Percentiles rank a stretch among this genome's conserved stretches.
Evolutionary conservation across 2,797 vertebrate genomes (phyloP).

Genomic region (Perodicticus potto): DNA sequence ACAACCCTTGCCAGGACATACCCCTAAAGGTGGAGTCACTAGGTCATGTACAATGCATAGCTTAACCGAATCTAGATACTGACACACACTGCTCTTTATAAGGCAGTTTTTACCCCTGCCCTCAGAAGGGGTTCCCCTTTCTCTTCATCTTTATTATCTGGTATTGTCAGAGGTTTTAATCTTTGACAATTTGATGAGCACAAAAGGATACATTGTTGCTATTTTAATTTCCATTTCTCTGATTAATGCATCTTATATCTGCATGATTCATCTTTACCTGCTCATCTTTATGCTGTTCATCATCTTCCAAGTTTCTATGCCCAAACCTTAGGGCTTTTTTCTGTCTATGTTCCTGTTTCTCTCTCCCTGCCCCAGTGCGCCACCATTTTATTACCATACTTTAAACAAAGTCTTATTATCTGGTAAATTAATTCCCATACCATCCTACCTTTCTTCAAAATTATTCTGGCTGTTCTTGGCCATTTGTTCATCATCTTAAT

Average conservation of each 20-base stretch:
- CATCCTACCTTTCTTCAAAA: background rate
- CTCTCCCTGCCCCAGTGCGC: background rate
- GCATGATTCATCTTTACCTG: background rate
- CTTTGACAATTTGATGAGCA: background rate
- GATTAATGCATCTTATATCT: background rate
- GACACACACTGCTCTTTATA: background rate
- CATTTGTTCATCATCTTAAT: background rate
- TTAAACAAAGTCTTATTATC: background rate
- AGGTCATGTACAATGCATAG: background rate
- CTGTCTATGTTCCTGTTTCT: background rate
- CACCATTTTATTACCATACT: background rate
- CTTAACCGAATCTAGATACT: background rate
- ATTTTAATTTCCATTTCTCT: slow-evolving; percentile 24
- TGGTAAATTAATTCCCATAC: background rate
- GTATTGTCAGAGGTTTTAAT: background rate
- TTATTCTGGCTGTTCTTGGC: background rate
- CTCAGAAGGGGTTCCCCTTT: background rate
- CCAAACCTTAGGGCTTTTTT: background rate
- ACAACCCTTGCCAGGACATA: background rate
- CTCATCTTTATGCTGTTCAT: background rate
- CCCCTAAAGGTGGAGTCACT: background rate
- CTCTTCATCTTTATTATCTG: background rate
- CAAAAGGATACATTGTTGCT: background rate
- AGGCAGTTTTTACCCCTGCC: background rate
- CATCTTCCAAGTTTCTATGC: background rate